Percentiles rank a stretch among this genome's conserved stretches.
These are phyloP conservation scores for Drosophila baimaii DNA, from an alignment of 1,140 invertebrate species.

Conservation along the genomic window DNA sequence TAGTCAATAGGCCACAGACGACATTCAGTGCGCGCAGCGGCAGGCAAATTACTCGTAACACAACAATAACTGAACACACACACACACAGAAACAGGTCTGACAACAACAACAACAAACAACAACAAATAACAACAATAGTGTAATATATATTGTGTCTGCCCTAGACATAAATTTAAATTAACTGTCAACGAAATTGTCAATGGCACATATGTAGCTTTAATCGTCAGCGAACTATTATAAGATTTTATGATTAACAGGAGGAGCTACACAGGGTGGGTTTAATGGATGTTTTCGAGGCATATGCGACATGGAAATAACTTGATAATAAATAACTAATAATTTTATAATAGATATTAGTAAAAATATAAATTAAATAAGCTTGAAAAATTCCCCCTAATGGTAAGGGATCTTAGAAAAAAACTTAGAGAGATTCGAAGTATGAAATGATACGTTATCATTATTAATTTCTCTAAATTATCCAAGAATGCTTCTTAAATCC, in stretches of 20 bases:
- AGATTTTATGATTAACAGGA: slow-evolving; percentile 30
- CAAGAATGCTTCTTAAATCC: neutral
- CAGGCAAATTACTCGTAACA: slow-evolving; percentile 19
- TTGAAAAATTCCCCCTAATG: no score
- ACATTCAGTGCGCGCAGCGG: slow-evolving; percentile 22
- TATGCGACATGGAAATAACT: neutral
- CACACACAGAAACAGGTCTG: no score
- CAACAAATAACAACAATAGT: slow-evolving; percentile 63
- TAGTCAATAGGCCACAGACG: slow-evolving; percentile 60
- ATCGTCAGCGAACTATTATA: slow-evolving; percentile 48
- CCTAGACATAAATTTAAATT: slow-evolving; percentile 81
- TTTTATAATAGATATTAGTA: neutral
- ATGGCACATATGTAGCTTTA: slow-evolving; percentile 61
- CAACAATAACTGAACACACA: slow-evolving; percentile 58
- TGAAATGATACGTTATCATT: no score
- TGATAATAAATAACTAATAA: neutral
- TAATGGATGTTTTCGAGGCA: neutral
- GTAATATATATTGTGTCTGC: slow-evolving; percentile 62
- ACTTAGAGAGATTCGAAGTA: no score
- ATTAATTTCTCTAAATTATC: neutral
- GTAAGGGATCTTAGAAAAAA: no score
- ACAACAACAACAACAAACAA: slow-evolving; percentile 22
- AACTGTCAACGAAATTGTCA: slow-evolving; percentile 74
- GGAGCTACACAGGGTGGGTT: slow-evolving; percentile 3
- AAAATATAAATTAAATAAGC: no score